Base-by-base conservation (phyloP, 2,888 invertebrate genomes). In the Aspidiotus destructor region DNA sequence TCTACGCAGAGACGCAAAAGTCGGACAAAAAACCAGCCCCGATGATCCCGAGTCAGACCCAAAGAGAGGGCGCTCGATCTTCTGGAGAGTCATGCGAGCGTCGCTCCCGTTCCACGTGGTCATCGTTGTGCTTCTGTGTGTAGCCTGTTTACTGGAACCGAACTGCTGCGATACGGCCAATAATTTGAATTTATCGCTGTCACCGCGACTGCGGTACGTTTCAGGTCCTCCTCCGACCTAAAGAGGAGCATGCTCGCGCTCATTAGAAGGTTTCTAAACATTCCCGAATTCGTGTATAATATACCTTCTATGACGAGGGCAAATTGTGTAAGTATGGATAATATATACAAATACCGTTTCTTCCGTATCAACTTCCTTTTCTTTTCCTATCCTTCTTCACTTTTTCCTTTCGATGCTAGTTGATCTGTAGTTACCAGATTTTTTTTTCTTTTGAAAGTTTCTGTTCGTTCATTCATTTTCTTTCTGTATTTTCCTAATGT, bases 181-280 rank as follows among this genome's bases (percentile, higher is more conserved):
- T 79, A 87, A 86, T 68, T 82, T 88, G 72, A 85, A 86, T 64
- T 81, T 88, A 74, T 86, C 87, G 0, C 78, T 90, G 54, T 85
- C 86, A n/a, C 89, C 90, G 7, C 88, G 89, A 75, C 80, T 91
- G 69, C 85, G 87, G 73, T 90, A 90, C 77, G 84, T 89, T n/a
- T 83, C 86, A 70, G 89, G 89, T 71, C 89, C 89, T 11, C 90
- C 89, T 17, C 90, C 91, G 9, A 84, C 88, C 73, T 89, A 68
- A n/a, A 60, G 28, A 28, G 28, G 28, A 28, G 28, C 28, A n/a
- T n/a, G 28, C 28, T 28, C 28, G 5, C 28, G 28, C 28, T 28
- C 28, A 28, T 1, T 28, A 28, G 28, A 28, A 28, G 28, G 28
- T 28, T 28, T 28, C 28, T 28, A 28, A 28, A 28, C 28, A 28